Evolutionary conservation across 1,140 invertebrate genomes (phyloP).

Genomic region (Pomacea maculata): DNA sequence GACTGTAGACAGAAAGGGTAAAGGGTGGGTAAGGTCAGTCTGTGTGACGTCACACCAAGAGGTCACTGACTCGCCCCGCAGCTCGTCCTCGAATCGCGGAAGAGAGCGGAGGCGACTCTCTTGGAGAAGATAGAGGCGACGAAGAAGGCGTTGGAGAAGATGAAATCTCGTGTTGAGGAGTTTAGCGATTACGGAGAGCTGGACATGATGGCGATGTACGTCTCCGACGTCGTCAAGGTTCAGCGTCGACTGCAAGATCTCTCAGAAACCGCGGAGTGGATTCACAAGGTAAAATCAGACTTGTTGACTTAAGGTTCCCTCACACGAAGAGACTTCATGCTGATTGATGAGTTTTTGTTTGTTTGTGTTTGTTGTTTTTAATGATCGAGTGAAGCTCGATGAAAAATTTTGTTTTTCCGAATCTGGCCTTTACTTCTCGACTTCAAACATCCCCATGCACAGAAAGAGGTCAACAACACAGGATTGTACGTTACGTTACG

Average conservation of each 20-base stretch:
- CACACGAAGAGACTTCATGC: background rate
- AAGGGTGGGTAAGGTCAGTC: background rate
- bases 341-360: no score
- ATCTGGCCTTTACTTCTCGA: background rate
- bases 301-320: background rate
- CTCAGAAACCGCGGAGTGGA: slow-evolving; percentile 79
- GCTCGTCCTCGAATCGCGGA: slow-evolving; percentile 82
- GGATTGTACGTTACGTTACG: no score
- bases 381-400: background rate
- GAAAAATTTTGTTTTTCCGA: background rate
- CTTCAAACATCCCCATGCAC: background rate
- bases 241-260: slow-evolving; percentile 78
- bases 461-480: background rate
- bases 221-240: slow-evolving; percentile 75
- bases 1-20: background rate
- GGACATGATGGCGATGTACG: slow-evolving; percentile 67
- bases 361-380: no score
- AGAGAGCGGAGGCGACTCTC: slow-evolving; percentile 81
- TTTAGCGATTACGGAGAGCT: slow-evolving; percentile 68
- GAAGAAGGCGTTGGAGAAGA: slow-evolving; percentile 75
- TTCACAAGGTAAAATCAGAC: slow-evolving; percentile 72
- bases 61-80: slow-evolving; percentile 36
- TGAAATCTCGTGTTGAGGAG: slow-evolving; percentile 74
- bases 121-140: slow-evolving; percentile 76
- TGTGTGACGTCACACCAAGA: background rate